phyloP scores from a whole-genome alignment of 2,113 vertebrate genomes.

The Gallinago media region DNA sequence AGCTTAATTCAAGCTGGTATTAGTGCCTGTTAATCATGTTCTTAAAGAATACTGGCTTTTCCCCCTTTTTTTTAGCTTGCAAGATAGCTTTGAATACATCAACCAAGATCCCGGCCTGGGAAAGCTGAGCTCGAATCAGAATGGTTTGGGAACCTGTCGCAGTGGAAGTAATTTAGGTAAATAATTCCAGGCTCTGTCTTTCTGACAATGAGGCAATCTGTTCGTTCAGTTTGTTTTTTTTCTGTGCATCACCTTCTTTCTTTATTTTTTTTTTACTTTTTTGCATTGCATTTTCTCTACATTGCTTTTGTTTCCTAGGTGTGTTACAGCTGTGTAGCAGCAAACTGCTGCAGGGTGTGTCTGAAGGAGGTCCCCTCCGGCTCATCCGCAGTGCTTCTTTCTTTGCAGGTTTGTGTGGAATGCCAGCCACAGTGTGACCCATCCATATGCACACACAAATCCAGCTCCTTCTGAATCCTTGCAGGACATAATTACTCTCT shows the following conservation, averaged over 20 bases:
- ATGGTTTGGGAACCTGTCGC: constrained; percentile 74
- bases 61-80: constrained; percentile 76
- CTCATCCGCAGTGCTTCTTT: constrained; percentile 86
- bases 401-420: constrained; percentile 89
- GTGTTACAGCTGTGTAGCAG: constrained; percentile 78
- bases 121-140: constrained; percentile 77
- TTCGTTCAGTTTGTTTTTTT: not conserved
- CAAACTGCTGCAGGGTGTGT: constrained; percentile 77
- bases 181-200: constrained; percentile 8
- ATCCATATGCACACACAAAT: constrained; percentile 50
- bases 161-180: constrained; percentile 84
- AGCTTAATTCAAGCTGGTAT: not conserved
- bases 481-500: constrained; percentile 37
- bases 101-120: constrained; percentile 79
- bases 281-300: constrained; percentile 40
- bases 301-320: constrained; percentile 76
- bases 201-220: not conserved
- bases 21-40: not conserved
- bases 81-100: constrained; percentile 89
- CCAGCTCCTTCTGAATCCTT: constrained; percentile 17
- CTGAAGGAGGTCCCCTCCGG: constrained; percentile 82
- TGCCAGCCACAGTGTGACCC: constrained; percentile 73
- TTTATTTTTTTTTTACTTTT: constrained; percentile 15
- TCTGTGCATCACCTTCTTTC: not conserved
- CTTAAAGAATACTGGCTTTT: not conserved